These are phyloP conservation scores for Hirtodrosophila duncani DNA, from an alignment of 2,888 invertebrate species.

Conservation along the genomic window DNA sequence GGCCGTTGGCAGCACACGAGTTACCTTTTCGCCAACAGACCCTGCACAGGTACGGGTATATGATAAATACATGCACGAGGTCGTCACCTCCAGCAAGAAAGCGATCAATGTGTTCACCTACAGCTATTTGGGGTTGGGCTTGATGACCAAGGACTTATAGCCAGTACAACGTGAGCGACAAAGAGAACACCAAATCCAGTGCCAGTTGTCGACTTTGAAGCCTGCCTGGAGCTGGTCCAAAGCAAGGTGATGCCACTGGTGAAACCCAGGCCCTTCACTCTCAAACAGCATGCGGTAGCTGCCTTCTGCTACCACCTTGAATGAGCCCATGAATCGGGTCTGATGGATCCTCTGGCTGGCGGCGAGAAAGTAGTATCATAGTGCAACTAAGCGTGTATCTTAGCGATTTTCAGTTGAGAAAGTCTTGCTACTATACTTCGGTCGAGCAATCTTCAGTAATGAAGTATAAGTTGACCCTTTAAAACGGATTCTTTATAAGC, in stretches of 20 bases:
- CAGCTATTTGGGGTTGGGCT: conserved; percentile 94
- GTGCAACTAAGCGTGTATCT: conserved; percentile 83
- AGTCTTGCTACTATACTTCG: no score
- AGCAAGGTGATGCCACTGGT: conserved; percentile 81
- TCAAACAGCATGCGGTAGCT: conserved; percentile 83
- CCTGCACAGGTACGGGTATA: conserved; percentile 76
- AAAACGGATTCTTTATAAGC: no score
- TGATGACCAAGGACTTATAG: conserved; percentile 95
- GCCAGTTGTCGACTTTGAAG: conserved; percentile 82
- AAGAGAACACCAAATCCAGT: conserved; percentile 80
- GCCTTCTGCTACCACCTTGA: conserved; percentile 98
- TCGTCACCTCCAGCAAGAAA: conserved; percentile 74
- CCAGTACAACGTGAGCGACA: conserved; percentile 83
- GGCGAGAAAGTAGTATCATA: conserved; percentile 86
- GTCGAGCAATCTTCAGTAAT: no score
- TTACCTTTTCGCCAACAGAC: conserved; percentile 81
- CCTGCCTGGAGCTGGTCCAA: conserved; percentile 81
- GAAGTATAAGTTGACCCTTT: no score
- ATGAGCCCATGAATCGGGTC: conserved; percentile 90
- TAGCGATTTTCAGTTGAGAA: no score
- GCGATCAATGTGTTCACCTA: conserved; percentile 76
- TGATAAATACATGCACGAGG: conserved; percentile 77
- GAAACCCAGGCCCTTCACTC: conserved; percentile 80
- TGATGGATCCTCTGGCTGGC: conserved; percentile 86
- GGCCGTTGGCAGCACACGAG: conserved; percentile 89